Evolutionary conservation across 2,888 invertebrate genomes (phyloP).

Genomic region (Tetramorium bicarinatum): DNA sequence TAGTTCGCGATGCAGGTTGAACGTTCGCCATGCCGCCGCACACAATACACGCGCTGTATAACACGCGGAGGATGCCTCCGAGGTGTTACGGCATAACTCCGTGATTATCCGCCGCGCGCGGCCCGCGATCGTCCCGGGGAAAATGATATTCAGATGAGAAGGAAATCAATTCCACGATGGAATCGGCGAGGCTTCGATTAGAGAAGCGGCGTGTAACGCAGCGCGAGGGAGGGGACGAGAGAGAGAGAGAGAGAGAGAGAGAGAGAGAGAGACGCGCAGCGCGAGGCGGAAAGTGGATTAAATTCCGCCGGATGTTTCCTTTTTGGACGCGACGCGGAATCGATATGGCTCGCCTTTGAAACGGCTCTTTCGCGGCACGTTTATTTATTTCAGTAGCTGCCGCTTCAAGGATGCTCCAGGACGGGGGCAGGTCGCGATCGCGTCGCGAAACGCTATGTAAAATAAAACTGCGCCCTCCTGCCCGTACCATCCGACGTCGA

Average conservation of each 20-base stretch:
- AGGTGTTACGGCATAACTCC: slow-evolving; percentile 84
- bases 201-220: slow-evolving; percentile 53
- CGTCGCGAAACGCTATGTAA: slow-evolving; percentile 56
- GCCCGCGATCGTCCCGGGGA: slow-evolving; percentile 82
- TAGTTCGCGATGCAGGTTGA: slow-evolving; percentile 73
- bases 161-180: slow-evolving; percentile 84
- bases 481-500: slow-evolving; percentile 27
- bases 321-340: slow-evolving; percentile 59
- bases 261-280: slow-evolving; percentile 30
- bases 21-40: slow-evolving; percentile 48
- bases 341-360: slow-evolving; percentile 57
- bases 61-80: slow-evolving; percentile 76
- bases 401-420: slow-evolving; percentile 37
- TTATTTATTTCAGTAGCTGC: slow-evolving; percentile 55
- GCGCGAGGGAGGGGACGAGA: not conserved
- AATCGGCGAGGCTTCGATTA: slow-evolving; percentile 73
- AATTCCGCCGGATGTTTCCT: slow-evolving; percentile 66
- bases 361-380: slow-evolving; percentile 57
- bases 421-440: slow-evolving; percentile 48
- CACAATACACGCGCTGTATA: slow-evolving; percentile 66
- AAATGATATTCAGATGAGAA: slow-evolving; percentile 85
- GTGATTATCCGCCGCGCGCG: slow-evolving; percentile 80
- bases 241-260: not conserved
- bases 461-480: slow-evolving; percentile 47
- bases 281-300: slow-evolving; percentile 73